Conservation (phyloP, 2,888 invertebrate genomes). For the Acanthacorydalis orientalis region DNA sequence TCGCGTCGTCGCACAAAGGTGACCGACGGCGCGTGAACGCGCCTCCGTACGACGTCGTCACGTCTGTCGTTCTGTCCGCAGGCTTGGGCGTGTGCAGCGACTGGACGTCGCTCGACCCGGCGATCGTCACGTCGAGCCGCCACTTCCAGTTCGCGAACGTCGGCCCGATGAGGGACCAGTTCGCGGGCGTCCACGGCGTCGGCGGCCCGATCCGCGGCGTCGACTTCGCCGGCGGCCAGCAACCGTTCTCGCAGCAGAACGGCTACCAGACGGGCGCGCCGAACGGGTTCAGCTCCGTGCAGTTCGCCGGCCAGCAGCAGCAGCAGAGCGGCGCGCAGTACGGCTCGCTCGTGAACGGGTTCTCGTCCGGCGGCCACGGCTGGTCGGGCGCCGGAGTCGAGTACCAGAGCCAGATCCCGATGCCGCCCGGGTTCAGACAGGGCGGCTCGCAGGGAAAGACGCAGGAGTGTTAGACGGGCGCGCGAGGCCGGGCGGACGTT, state of each 20-base stretch:
- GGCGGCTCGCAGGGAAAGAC: constrained; percentile 22
- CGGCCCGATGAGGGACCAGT: constrained; percentile 13
- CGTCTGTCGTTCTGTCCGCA: constrained; percentile 14
- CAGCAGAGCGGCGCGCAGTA: constrained; percentile 1
- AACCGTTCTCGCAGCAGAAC: not conserved
- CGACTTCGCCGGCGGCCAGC: not conserved
- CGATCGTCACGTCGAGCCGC: constrained; percentile 65
- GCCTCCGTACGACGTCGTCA: constrained; percentile 4
- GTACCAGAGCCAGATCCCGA: constrained; percentile 24
- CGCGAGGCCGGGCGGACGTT: not conserved
- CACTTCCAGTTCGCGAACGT: constrained; percentile 26
- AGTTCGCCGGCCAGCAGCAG: not conserved
- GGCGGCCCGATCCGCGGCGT: constrained; percentile 7
- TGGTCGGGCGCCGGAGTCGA: constrained; percentile 11
- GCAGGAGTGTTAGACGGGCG: constrained; percentile 21
- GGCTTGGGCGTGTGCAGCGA: constrained; percentile 47
- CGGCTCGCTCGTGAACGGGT: constrained; percentile 1
- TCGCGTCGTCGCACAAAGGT: constrained; percentile 19
- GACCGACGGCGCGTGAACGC: constrained; percentile 16
- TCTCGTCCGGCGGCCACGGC: not conserved
- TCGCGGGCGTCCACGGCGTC: constrained; percentile 7
- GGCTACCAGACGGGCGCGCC: not conserved
- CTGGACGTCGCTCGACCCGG: constrained; percentile 88
- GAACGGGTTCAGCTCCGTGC: not conserved
- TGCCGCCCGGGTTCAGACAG: constrained; percentile 25